Evolutionary conservation across 2,888 invertebrate species (phyloP).

Genomic region (Neoascia interrupta): DNA sequence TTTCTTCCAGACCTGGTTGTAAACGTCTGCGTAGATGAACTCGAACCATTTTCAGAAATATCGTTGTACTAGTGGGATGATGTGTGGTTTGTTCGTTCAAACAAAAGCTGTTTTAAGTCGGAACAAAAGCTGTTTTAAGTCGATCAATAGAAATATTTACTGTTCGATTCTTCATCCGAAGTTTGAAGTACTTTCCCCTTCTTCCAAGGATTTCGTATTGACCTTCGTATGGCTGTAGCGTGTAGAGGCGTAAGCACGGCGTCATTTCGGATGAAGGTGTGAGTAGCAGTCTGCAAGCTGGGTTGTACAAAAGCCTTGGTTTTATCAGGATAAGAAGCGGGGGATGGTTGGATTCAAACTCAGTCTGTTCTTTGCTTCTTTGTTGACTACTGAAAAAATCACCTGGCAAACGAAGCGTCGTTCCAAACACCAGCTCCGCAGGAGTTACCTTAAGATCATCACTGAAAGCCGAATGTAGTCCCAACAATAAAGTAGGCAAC

Average conservation of each 20-base stretch:
- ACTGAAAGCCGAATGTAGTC: neutral
- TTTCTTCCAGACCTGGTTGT: too few species aligned
- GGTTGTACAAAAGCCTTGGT: neutral
- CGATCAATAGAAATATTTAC: neutral
- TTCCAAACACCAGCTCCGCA: constrained; percentile 2
- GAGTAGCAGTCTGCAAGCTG: neutral
- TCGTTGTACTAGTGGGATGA: too few species aligned
- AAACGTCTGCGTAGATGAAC: too few species aligned
- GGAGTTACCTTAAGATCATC: neutral
- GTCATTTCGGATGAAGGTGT: neutral
- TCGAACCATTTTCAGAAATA: too few species aligned
- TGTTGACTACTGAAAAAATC: neutral
- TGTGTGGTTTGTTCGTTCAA: too few species aligned
- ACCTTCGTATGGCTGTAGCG: neutral
- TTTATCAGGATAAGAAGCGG: neutral
- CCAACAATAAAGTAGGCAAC: constrained; percentile 3
- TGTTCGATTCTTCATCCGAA: neutral
- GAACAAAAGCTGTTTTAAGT: neutral
- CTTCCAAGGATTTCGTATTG: neutral
- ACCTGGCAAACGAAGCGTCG: neutral
- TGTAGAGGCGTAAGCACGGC: neutral
- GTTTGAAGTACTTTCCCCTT: neutral
- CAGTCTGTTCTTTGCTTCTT: too few species aligned
- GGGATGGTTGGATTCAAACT: neutral
- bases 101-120: too few species aligned